Percentiles rank a stretch among this genome's conserved stretches.
Conservation (phyloP, 2,888 invertebrate species). For the Sycophila texana region DNA sequence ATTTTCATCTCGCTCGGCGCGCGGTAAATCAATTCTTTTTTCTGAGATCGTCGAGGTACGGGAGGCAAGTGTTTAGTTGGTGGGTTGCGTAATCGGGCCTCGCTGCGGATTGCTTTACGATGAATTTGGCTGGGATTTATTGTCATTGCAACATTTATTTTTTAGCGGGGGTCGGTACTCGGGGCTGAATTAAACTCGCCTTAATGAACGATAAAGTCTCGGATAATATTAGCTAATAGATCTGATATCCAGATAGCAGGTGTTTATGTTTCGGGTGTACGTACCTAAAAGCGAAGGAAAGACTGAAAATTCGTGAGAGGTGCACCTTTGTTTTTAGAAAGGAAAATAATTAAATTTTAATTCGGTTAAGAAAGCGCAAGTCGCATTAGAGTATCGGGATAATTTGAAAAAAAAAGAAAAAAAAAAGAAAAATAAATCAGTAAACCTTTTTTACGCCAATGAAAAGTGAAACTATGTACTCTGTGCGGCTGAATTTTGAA, state of each 20-base stretch:
- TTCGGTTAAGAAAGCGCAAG: too few species aligned
- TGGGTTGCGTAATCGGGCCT: slow-evolving; percentile 19
- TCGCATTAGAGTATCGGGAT: too few species aligned
- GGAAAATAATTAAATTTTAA: slow-evolving; percentile 4
- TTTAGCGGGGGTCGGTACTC: neutral
- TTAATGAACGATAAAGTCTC: neutral
- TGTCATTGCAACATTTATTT: slow-evolving; percentile 11
- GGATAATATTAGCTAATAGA: too few species aligned
- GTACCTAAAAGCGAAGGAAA: too few species aligned
- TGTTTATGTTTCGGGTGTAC: too few species aligned
- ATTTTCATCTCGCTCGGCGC: neutral
- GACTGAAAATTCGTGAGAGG: too few species aligned
- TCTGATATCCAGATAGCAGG: too few species aligned
- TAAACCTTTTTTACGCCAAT: too few species aligned
- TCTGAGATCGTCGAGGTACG: neutral
- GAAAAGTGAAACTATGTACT: too few species aligned
- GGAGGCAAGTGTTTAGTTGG: neutral
- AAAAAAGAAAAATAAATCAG: too few species aligned
- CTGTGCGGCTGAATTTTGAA: too few species aligned
- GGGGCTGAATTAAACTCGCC: neutral
- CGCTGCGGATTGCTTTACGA: slow-evolving; percentile 3
- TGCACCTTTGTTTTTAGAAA: slow-evolving; percentile 1
- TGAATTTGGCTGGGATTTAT: slow-evolving; percentile 10
- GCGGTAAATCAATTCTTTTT: slow-evolving; percentile 14
- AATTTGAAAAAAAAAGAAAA: too few species aligned